A percentile compares a stretch with the other conserved stretches of the same genome.
phyloP scores from a whole-genome alignment of 2,113 vertebrate species.

The Coracopsis vasa region DNA sequence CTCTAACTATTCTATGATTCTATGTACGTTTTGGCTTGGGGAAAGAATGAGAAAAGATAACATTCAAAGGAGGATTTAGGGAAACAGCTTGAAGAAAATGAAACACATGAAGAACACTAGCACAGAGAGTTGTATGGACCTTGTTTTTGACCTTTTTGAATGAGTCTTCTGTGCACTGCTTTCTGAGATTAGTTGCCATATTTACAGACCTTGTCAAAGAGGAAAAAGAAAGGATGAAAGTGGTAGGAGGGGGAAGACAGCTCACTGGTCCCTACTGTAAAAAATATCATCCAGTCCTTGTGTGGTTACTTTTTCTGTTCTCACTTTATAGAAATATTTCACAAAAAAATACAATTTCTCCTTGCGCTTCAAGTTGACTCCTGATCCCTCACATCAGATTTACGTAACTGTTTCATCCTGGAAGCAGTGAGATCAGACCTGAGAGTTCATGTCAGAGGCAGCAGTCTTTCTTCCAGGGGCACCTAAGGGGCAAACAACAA shows the following conservation, averaged over 20 bases:
- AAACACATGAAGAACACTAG: slow-evolving; percentile 39
- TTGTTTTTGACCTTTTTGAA: slow-evolving; percentile 23
- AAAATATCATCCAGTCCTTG: not conserved
- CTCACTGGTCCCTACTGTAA: slow-evolving; percentile 28
- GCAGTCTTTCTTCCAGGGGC: slow-evolving; percentile 27
- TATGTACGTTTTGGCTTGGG: not conserved
- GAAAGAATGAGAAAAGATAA: not conserved
- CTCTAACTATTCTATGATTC: too few relatives aligned
- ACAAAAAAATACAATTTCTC: slow-evolving; percentile 47
- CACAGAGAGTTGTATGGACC: not conserved
- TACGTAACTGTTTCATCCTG: slow-evolving; percentile 59
- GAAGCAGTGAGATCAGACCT: slow-evolving; percentile 43
- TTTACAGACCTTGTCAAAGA: slow-evolving; percentile 59
- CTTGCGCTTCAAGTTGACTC: slow-evolving; percentile 32
- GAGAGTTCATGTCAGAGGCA: not conserved
- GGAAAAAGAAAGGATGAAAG: slow-evolving; percentile 60
- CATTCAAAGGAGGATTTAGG: slow-evolving; percentile 33
- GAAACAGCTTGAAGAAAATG: slow-evolving; percentile 21
- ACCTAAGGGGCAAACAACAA: slow-evolving; percentile 54
- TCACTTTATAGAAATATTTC: slow-evolving; percentile 66
- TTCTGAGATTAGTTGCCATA: slow-evolving; percentile 13
- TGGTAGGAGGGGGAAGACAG: not conserved
- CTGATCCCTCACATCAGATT: slow-evolving; percentile 44
- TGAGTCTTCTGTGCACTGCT: not conserved
- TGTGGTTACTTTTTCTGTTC: slow-evolving; percentile 5